These are phyloP conservation scores for Fundulus diaphanus DNA, from an alignment of 2,797 vertebrate genomes.

Conservation along the genomic window DNA sequence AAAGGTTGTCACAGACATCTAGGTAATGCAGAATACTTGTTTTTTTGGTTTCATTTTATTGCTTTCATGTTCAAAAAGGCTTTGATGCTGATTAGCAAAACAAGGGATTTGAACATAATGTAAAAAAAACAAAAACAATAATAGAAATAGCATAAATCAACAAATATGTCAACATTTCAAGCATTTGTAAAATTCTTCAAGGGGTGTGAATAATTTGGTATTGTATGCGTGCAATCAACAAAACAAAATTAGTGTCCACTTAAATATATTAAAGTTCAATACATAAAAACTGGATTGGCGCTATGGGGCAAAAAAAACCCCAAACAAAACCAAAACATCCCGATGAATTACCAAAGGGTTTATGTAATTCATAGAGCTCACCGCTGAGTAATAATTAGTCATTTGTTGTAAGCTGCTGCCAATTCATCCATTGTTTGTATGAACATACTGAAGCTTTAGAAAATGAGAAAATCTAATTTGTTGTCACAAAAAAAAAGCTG, in stretches of 20 bases:
- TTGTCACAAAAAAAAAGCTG: neutral
- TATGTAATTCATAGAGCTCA: slow-evolving; percentile 10
- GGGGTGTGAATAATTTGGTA: slow-evolving; percentile 4
- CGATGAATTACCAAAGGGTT: neutral
- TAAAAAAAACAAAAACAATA: neutral
- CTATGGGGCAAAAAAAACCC: neutral
- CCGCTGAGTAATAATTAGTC: slow-evolving; percentile 8
- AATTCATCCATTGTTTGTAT: slow-evolving; percentile 15
- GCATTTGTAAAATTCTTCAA: neutral
- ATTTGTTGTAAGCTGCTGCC: slow-evolving; percentile 5
- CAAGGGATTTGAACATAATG: neutral
- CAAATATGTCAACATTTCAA: neutral
- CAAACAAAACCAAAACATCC: neutral
- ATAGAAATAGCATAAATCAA: neutral
- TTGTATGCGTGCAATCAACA: neutral
- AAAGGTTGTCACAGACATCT: neutral
- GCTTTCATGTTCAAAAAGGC: neutral
- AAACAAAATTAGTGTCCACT: slow-evolving; percentile 1
- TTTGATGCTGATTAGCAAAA: slow-evolving; percentile 4
- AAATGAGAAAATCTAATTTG: neutral
- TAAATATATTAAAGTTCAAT: neutral
- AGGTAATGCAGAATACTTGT: neutral
- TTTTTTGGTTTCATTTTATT: no score
- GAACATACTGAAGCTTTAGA: slow-evolving; percentile 23
- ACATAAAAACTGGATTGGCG: neutral